A percentile compares a stretch with the other conserved stretches of the same genome.
Evolutionary conservation across 2,797 vertebrate genomes (phyloP).

Genomic region (Macrochelys suwanniensis): DNA sequence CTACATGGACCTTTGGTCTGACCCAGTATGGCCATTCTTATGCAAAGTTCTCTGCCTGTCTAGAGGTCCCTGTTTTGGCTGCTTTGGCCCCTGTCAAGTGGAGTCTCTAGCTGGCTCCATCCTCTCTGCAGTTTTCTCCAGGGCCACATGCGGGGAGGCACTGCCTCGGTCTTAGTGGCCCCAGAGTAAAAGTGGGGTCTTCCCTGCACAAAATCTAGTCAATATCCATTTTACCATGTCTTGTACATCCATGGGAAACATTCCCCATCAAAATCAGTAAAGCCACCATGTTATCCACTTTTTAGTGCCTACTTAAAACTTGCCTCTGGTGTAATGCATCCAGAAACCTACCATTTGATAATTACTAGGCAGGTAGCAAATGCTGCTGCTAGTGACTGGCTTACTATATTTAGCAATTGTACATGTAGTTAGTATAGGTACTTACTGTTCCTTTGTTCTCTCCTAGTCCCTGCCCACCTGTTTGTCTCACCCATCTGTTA

Average conservation of each 20-base stretch:
- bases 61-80: too few relatives aligned
- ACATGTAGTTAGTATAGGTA: not conserved
- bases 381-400: not conserved
- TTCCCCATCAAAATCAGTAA: not conserved
- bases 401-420: not conserved
- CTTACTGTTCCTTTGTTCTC: constrained; percentile 14
- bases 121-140: too few relatives aligned
- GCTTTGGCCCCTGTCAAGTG: too few relatives aligned
- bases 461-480: not conserved
- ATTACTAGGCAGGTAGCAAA: not conserved
- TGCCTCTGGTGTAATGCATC: not conserved
- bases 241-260: not conserved
- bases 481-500: constrained; percentile 33
- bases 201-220: not conserved
- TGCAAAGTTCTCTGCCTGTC: too few relatives aligned
- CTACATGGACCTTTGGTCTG: too few relatives aligned
- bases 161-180: too few relatives aligned
- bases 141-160: too few relatives aligned
- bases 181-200: too few relatives aligned
- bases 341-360: not conserved
- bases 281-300: not conserved
- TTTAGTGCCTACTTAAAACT: not conserved
- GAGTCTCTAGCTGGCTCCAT: too few relatives aligned
- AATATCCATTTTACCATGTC: not conserved
- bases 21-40: too few relatives aligned